Evolutionary conservation across 2,797 vertebrate species (phyloP).

Genomic region (Champsocephalus gunnari): DNA sequence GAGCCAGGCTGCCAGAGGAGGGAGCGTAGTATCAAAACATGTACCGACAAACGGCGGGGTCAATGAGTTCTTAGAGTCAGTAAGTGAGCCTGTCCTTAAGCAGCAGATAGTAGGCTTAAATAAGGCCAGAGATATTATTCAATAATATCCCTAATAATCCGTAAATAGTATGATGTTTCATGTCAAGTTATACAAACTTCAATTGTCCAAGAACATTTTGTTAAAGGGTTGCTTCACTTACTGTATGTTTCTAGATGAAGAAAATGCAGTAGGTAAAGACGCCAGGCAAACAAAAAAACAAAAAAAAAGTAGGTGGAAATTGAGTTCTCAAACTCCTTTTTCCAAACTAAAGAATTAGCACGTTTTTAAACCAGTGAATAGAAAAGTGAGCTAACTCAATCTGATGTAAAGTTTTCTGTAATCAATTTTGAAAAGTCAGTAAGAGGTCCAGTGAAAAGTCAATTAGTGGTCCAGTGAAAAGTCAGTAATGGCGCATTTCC

Average conservation of each 20-base stretch:
- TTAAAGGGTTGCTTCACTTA: not conserved
- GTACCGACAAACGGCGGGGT: conserved; percentile 15
- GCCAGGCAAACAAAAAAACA: not conserved
- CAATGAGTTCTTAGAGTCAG: conserved; percentile 19
- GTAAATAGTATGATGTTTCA: not conserved
- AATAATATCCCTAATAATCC: not conserved
- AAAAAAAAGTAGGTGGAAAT: not conserved
- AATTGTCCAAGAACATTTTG: not conserved
- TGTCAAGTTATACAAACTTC: not conserved
- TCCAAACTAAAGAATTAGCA: too few relatives aligned
- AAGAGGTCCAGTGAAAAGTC: not conserved
- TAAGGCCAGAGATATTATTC: not conserved
- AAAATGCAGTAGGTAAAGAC: not conserved
- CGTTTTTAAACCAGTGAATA: not conserved
- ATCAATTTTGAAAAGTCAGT: not conserved
- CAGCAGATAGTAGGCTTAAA: not conserved
- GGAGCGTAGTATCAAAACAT: conserved; percentile 13
- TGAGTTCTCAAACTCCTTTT: not conserved
- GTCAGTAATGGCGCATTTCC: too few relatives aligned
- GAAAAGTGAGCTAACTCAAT: not conserved
- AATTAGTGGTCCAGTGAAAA: too few relatives aligned
- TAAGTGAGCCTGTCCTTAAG: not conserved
- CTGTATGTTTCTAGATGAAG: not conserved
- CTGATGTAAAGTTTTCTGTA: not conserved
- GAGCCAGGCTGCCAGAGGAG: conserved; percentile 33